Conservation (phyloP, 2,888 invertebrate species). For the Tineola bisselliella region DNA sequence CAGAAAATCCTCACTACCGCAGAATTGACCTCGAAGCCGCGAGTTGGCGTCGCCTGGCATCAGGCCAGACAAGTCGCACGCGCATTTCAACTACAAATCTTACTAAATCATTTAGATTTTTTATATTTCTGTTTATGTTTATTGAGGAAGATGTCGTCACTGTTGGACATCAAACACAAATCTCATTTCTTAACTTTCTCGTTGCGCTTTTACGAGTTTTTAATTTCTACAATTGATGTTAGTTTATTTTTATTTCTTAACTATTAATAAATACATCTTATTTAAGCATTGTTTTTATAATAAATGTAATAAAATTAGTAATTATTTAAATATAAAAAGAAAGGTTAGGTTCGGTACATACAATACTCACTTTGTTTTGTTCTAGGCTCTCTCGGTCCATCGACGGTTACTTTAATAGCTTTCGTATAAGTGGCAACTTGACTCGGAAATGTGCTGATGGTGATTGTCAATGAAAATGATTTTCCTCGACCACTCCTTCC, state of each 20-base stretch:
- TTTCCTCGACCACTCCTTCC: conserved; percentile 97
- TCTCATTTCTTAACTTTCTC: not conserved
- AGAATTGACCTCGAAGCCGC: conserved; percentile 35
- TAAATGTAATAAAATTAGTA: not conserved
- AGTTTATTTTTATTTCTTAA: not conserved
- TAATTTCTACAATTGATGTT: conserved; percentile 2
- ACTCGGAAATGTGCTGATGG: conserved; percentile 78
- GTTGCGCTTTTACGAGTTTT: not conserved
- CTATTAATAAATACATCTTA: not conserved
- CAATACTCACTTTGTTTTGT: conserved; percentile 92
- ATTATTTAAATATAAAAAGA: no score
- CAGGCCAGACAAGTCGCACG: conserved; percentile 42
- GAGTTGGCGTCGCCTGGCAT: conserved; percentile 38
- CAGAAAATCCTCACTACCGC: conserved; percentile 28
- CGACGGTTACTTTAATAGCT: conserved; percentile 99
- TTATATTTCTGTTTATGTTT: not conserved
- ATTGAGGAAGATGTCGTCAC: not conserved
- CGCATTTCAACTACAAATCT: conserved; percentile 24
- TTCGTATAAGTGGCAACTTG: conserved; percentile 95
- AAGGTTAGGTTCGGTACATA: not conserved
- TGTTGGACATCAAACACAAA: not conserved
- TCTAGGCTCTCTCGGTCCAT: conserved; percentile 97
- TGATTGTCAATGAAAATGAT: conserved; percentile 93
- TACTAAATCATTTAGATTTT: not conserved
- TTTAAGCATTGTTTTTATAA: not conserved